phyloP scores from a whole-genome alignment of 2,888 invertebrate genomes.

The Blomia tropicalis region DNA sequence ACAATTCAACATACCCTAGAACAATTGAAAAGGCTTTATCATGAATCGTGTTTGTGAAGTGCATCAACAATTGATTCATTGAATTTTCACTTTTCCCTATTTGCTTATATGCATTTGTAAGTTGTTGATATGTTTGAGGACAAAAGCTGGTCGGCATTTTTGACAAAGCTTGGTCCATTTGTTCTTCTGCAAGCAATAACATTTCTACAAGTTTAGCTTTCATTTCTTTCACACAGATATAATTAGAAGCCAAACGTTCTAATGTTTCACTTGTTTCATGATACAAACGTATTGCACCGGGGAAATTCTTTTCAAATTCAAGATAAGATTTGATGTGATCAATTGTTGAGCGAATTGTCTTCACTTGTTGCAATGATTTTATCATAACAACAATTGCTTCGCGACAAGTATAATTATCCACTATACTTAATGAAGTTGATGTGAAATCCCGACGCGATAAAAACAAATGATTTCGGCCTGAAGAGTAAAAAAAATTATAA shows the following conservation, averaged over 20 bases:
- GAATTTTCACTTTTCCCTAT: conserved; percentile 79
- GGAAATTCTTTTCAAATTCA: conserved; percentile 59
- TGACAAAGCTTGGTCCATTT: conserved; percentile 67
- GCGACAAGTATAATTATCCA: conserved; percentile 76
- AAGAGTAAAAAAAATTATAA: neutral
- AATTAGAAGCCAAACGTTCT: conserved; percentile 67
- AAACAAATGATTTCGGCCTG: conserved; percentile 40
- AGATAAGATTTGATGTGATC: conserved; percentile 62
- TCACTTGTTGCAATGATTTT: conserved; percentile 59
- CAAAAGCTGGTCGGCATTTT: conserved; percentile 41
- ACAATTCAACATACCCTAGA: conserved; percentile 42
- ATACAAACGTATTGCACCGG: conserved; percentile 72
- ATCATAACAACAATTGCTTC: conserved; percentile 64
- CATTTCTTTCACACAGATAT: conserved; percentile 68
- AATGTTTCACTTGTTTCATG: conserved; percentile 63
- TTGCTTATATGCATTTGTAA: conserved; percentile 70
- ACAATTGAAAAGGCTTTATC: conserved; percentile 39
- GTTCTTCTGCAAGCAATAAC: conserved; percentile 72
- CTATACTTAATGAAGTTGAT: conserved; percentile 64
- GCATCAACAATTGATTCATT: conserved; percentile 86
- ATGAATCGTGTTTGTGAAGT: conserved; percentile 76
- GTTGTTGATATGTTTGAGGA: conserved; percentile 53
- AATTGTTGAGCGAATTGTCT: conserved; percentile 67
- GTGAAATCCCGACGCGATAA: conserved; percentile 65
- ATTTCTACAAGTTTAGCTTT: conserved; percentile 75